Evolutionary conservation across 2,888 invertebrate species (phyloP).

Genomic region (Silvanus unidentatus): DNA sequence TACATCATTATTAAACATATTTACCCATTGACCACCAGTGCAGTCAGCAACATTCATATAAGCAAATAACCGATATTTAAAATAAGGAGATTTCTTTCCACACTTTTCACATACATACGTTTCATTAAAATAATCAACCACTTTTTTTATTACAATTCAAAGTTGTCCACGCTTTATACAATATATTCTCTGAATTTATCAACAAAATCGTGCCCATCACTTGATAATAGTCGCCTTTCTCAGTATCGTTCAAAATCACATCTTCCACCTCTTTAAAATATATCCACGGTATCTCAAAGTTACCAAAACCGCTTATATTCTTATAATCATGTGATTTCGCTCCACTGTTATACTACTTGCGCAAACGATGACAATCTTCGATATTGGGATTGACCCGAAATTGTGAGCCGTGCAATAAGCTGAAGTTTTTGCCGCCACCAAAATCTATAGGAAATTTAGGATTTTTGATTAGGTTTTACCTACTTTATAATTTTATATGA

Average conservation of each 20-base stretch:
- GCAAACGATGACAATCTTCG: slow-evolving; percentile 74
- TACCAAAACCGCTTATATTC: slow-evolving; percentile 52
- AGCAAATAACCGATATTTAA: slow-evolving; percentile 77
- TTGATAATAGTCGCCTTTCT: slow-evolving; percentile 77
- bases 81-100: slow-evolving; percentile 73
- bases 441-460: too few species aligned
- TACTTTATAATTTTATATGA: too few species aligned
- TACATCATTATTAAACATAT: slow-evolving; percentile 80
- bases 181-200: slow-evolving; percentile 72
- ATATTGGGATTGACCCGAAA: slow-evolving; percentile 84
- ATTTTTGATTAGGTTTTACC: too few species aligned
- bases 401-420: slow-evolving; percentile 52
- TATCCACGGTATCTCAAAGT: slow-evolving; percentile 58
- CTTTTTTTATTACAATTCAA: slow-evolving; percentile 92
- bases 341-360: slow-evolving; percentile 87
- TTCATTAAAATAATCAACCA: slow-evolving; percentile 82
- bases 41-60: slow-evolving; percentile 78
- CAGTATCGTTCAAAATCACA: slow-evolving; percentile 64
- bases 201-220: slow-evolving; percentile 72
- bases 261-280: slow-evolving; percentile 69
- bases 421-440: slow-evolving; percentile 70
- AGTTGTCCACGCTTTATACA: slow-evolving; percentile 88
- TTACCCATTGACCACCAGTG: slow-evolving; percentile 83
- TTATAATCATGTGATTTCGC: slow-evolving; percentile 58
- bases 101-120: slow-evolving; percentile 95